Evolutionary conservation across 1,140 invertebrate genomes (phyloP).

Genomic region (Littorina saxatilis): DNA sequence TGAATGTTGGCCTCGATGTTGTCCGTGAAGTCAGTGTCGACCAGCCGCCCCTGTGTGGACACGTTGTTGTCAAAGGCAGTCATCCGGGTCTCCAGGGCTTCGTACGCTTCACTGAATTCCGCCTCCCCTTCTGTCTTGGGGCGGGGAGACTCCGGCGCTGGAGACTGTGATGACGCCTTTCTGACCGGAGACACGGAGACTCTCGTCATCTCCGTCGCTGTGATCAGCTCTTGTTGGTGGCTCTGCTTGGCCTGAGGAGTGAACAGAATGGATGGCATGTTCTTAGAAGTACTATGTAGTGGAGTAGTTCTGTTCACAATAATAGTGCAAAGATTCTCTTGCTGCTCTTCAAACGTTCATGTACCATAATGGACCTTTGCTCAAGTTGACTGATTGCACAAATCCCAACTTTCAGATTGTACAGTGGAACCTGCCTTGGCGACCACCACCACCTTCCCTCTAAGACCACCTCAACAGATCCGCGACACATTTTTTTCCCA

Average conservation of each 20-base stretch:
- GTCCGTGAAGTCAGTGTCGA: slow-evolving; percentile 49
- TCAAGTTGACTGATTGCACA: no score
- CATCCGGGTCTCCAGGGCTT: slow-evolving; percentile 53
- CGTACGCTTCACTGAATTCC: slow-evolving; percentile 55
- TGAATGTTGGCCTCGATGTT: slow-evolving; percentile 42
- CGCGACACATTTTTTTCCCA: no score
- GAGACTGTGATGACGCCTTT: slow-evolving; percentile 21
- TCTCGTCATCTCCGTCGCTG: slow-evolving; percentile 28
- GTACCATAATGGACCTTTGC: no score
- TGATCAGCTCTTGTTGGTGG: slow-evolving; percentile 16
- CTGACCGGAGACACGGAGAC: neutral
- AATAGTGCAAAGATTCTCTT: no score
- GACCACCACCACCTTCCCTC: no score
- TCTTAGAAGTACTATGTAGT: no score
- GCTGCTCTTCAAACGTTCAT: no score
- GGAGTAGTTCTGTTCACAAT: no score
- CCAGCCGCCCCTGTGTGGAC: slow-evolving; percentile 58
- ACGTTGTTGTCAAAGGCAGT: slow-evolving; percentile 61
- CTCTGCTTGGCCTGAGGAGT: slow-evolving; percentile 28
- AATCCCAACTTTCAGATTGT: no score
- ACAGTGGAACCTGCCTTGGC: no score
- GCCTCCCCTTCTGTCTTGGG: slow-evolving; percentile 51
- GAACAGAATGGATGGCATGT: no score
- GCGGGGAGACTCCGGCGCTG: slow-evolving; percentile 11
- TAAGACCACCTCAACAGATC: no score